Base-by-base conservation (phyloP, 2,888 invertebrate species). In the Theretra japonica region DNA sequence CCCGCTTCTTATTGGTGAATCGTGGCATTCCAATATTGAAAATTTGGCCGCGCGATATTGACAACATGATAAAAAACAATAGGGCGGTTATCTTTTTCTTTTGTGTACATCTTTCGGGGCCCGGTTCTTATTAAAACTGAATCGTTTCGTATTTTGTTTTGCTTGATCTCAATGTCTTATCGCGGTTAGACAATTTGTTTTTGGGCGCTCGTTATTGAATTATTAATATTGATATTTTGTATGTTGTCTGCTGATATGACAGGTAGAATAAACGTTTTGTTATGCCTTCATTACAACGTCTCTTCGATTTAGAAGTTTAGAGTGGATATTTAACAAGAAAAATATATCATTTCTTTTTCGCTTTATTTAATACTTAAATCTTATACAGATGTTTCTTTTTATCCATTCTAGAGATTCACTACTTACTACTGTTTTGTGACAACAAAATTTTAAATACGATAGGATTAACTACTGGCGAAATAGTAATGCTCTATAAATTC, bases 41-140 rank as follows among this genome's bases (percentile, higher is more conserved):
- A 94, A 94, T 94, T 94, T 94, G 94, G 94, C 93, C 93, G 93
- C 92, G 91, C 90, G 93, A 94, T 94, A 93, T 94, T 94, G 94
- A 94, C 94, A 92, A 93, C 92, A 93, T 93, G 94, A 94, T 94
- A 94, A 94, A 94, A 93, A 94, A 94, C 92, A 93, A 93, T 92
- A 89, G 91, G 85, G 85, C 88, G 86, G 90, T 87, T 94, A 94
- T 94, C 94, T 93, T 87, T 89, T 92, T 93, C 94, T 94, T 94
- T 94, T 94, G 93, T 94, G 90, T 92, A 89, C 93, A 94, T 94
- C 93, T 93, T 86, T 87, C 33, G 88, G 85, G 84, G 86, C 85
- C 90, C 91, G 91, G 89, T 91, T 93, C 93, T 92, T 94, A 92
- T 93, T 94, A 93, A 90, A 87, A 90, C 84, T 85, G 89, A 87